A percentile compares a stretch with the other conserved stretches of the same genome.
These are phyloP conservation scores for Mirza zaza DNA, from an alignment of 2,113 vertebrate genomes.

Conservation along the genomic window DNA sequence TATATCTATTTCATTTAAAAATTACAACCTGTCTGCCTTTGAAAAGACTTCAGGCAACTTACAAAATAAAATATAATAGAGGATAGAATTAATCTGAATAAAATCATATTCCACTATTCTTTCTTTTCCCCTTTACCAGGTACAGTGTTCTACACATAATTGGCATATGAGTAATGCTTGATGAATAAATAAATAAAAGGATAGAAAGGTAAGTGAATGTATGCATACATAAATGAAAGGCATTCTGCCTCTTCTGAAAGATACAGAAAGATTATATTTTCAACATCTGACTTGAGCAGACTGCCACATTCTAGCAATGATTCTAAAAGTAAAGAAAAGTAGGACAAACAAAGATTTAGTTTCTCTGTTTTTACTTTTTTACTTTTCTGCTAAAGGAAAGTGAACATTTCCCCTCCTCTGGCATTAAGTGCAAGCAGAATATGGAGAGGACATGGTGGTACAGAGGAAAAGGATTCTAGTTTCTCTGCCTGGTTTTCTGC, in stretches of 20 bases:
- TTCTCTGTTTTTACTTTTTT: background rate
- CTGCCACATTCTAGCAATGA: background rate
- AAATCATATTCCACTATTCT: background rate
- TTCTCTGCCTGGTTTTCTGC: background rate
- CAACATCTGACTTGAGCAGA: background rate
- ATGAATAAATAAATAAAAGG: background rate
- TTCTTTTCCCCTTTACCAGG: background rate
- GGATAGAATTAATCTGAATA: background rate
- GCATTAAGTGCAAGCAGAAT: no score
- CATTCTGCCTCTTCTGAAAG: background rate
- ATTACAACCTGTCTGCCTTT: background rate
- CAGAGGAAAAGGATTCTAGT: background rate
- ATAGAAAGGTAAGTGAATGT: background rate
- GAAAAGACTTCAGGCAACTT: background rate
- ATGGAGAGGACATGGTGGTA: background rate
- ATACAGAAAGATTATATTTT: background rate
- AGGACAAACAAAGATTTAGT: background rate
- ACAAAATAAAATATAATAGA: background rate
- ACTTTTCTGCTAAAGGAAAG: background rate
- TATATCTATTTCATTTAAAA: background rate
- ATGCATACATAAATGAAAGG: background rate
- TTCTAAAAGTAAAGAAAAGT: background rate
- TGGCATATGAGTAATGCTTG: background rate
- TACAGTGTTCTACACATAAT: background rate
- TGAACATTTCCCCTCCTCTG: background rate